These are phyloP conservation scores for Danionella dracula DNA, from an alignment of 2,797 vertebrate species.

Conservation along the genomic window DNA sequence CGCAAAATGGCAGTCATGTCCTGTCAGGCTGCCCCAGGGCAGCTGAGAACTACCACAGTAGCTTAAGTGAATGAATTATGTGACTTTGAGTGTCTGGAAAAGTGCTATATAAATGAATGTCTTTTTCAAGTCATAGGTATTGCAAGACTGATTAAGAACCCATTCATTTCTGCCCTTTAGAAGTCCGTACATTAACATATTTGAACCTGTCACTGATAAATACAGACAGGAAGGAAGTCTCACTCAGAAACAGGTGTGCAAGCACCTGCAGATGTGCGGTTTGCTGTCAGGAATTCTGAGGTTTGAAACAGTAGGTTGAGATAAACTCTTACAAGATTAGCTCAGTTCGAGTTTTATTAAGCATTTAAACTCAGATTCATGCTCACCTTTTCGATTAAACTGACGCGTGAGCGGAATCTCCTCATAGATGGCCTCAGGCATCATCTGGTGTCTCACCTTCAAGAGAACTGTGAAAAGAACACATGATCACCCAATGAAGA, in stretches of 20 bases:
- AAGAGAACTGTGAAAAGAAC: conserved; percentile 17
- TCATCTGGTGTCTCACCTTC: conserved; percentile 10
- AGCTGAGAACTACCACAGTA: no score
- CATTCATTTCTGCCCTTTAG: no score
- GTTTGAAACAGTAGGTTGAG: neutral
- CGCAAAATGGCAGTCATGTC: no score
- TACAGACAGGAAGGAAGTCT: no score
- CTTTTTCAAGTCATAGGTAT: no score
- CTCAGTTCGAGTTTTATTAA: neutral
- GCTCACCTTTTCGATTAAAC: neutral
- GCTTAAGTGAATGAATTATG: no score
- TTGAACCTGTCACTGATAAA: no score
- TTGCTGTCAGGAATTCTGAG: neutral
- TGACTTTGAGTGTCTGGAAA: no score
- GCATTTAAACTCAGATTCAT: neutral
- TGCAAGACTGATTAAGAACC: no score
- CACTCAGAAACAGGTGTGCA: neutral
- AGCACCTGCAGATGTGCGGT: neutral
- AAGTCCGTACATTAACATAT: no score
- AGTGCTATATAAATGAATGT: no score
- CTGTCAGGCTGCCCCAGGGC: no score
- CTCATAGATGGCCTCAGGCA: conserved; percentile 25
- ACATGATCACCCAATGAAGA: neutral
- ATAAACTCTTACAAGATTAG: neutral
- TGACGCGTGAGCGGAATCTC: conserved; percentile 12